A percentile compares a stretch with the other conserved stretches of the same genome.
Evolutionary conservation across 2,888 invertebrate genomes (phyloP).

Genomic region (Phortica okadai): DNA sequence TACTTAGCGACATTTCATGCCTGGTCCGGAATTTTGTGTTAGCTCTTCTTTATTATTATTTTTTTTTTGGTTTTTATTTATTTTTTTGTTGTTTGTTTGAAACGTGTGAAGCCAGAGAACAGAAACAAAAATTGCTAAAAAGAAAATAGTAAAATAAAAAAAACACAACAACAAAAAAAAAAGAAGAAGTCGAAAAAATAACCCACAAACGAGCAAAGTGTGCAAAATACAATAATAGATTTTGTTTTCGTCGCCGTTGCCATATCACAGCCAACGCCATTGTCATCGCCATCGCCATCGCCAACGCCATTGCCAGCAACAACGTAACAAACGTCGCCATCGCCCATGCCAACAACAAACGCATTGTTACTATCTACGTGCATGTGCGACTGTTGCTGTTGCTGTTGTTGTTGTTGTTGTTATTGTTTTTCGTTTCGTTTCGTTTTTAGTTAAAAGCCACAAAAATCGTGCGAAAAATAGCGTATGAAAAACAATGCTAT

Average conservation of each 20-base stretch:
- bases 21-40: neutral
- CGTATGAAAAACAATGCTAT: neutral
- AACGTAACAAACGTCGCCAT: neutral
- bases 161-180: slow-evolving; percentile 20
- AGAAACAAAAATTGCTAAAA: slow-evolving; percentile 17
- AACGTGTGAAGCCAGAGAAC: neutral
- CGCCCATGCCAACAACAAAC: neutral
- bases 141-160: slow-evolving; percentile 13
- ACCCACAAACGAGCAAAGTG: slow-evolving; percentile 60
- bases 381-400: neutral
- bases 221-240: slow-evolving; percentile 2
- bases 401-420: neutral
- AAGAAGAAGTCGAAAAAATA: slow-evolving; percentile 32
- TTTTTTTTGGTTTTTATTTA: neutral
- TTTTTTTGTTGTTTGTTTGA: neutral
- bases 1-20: neutral
- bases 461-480: slow-evolving; percentile 21
- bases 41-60: neutral
- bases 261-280: neutral
- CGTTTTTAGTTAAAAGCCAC: slow-evolving; percentile 7
- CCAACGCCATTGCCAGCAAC: neutral
- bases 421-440: neutral
- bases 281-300: neutral
- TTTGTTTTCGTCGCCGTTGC: slow-evolving; percentile 5
- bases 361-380: neutral